phyloP scores from a whole-genome alignment of 2,888 invertebrate genomes.

The Micoletzkya japonica region DNA sequence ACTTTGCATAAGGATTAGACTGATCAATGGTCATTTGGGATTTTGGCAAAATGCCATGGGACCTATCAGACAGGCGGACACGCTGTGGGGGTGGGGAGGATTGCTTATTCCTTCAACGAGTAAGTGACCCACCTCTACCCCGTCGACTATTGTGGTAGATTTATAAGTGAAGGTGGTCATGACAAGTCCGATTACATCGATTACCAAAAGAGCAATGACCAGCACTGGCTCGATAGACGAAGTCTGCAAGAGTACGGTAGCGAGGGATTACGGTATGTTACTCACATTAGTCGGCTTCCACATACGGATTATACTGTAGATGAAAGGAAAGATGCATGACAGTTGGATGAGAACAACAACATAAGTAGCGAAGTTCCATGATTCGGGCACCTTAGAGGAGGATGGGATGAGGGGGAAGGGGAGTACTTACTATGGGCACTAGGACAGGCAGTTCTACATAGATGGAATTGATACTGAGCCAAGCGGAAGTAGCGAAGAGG shows the following conservation, averaged over 20 bases:
- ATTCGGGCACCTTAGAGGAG: slow-evolving; percentile 20
- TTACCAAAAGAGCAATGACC: slow-evolving; percentile 3
- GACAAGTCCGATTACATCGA: slow-evolving; percentile 19
- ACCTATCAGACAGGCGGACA: too few species aligned
- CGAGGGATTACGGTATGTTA: neutral
- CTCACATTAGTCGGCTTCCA: slow-evolving; percentile 4
- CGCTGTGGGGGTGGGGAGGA: too few species aligned
- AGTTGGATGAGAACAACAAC: slow-evolving; percentile 25
- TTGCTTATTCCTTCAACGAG: too few species aligned
- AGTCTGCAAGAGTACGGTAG: slow-evolving; percentile 2
- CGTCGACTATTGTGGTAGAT: neutral
- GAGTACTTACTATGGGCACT: neutral
- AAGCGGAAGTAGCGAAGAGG: slow-evolving; percentile 21
- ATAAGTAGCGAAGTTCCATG: slow-evolving; percentile 27
- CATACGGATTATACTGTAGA: slow-evolving; percentile 24
- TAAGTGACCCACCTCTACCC: neutral
- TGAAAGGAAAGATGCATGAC: slow-evolving; percentile 22
- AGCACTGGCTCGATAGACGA: slow-evolving; percentile 4
- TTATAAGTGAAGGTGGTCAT: slow-evolving; percentile 16
- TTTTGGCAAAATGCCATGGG: too few species aligned
- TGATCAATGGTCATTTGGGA: too few species aligned
- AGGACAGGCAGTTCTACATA: slow-evolving; percentile 27
- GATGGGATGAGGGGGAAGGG: neutral
- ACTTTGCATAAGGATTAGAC: too few species aligned
- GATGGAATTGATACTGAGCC: slow-evolving; percentile 26